Evolutionary conservation across 2,888 invertebrate genomes (phyloP), one percentile per base, ranked within the genome.

Genomic region (Ennomos fuscantarius): DNA sequence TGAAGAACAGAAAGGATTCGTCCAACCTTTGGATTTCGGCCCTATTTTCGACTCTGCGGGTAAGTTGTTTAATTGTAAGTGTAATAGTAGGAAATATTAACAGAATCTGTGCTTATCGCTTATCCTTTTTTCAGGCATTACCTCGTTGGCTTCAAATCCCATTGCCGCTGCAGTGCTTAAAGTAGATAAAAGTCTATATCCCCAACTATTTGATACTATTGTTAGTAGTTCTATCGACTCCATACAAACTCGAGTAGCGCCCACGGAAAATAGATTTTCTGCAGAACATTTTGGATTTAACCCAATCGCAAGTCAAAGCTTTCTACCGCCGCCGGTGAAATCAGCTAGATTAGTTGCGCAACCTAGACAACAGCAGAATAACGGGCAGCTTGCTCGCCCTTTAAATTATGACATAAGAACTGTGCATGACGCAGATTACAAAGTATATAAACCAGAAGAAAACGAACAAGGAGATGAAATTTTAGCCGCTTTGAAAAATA

Each of bases 1-100:
- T 66, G 84, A 85, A 68, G 84, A 83, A 65, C 79, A 84, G 62
- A 79, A 81, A 66, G 93, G 91, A 66, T 93, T 92, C 70, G 92
- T 93, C 24, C 86, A 90, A 62, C 92, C 93, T 10, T 81, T 93
- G 73, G 94, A 94, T 78, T 94, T 93, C 72, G 86, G 88, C 9
- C 83, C 92, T n/a, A 85, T 94, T 71, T 93, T 94, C 64, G 81
- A 86, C 49, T 80, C 88, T 49, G 82, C 82, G 58, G 89, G 92
- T 92, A 55, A 67, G 76, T 77, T 69, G 15, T 36, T 45, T 8
- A 24, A 24, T 11, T 15, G 10, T 24, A 3, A 15, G 15, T 15
- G 5, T 24, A 40, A 15, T 24, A 5, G 36, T 36, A 36, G 11
- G 8, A 36, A 36, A 56, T 46, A 24, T 46, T 51, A 46, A 43